Percentiles rank a stretch among this genome's conserved stretches.
These are phyloP conservation scores for Embidobia sp. DNA, from an alignment of 2,888 invertebrate genomes.

Conservation along the genomic window DNA sequence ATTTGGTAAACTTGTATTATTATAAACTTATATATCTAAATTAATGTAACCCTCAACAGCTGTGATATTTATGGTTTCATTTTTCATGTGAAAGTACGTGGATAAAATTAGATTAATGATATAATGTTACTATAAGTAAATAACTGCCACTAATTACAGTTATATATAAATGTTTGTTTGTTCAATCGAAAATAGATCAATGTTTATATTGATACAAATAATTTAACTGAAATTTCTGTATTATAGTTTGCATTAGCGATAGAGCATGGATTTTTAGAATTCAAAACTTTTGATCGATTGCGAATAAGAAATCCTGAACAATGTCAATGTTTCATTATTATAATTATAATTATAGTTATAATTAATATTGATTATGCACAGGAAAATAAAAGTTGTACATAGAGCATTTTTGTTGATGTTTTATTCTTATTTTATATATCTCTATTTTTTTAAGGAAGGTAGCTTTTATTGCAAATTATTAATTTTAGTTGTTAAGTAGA, in stretches of 20 bases:
- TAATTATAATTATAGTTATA: slow-evolving; percentile 66
- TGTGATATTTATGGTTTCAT: slow-evolving; percentile 48
- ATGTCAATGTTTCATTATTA: slow-evolving; percentile 70
- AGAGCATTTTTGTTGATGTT: slow-evolving; percentile 78
- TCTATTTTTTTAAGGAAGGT: slow-evolving; percentile 14
- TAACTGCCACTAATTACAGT: no score
- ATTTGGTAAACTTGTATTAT: no score
- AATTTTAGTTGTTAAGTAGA: background rate
- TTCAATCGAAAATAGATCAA: slow-evolving; percentile 1
- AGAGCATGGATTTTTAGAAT: slow-evolving; percentile 77
- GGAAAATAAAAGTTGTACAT: slow-evolving; percentile 80
- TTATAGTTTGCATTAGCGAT: slow-evolving; percentile 51
- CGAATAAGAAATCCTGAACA: slow-evolving; percentile 50
- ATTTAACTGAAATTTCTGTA: slow-evolving; percentile 25
- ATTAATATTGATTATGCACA: slow-evolving; percentile 64
- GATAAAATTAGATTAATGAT: slow-evolving; percentile 33
- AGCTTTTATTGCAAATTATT: slow-evolving; percentile 20
- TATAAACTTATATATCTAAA: no score
- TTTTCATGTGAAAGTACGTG: slow-evolving; percentile 19
- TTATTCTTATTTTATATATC: slow-evolving; percentile 69
- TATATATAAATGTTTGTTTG: slow-evolving; percentile 16
- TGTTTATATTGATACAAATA: no score
- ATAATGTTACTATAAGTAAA: slow-evolving; percentile 21
- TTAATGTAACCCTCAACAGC: slow-evolving; percentile 47
- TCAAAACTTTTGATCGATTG: slow-evolving; percentile 45